Evolutionary conservation across 2,113 vertebrate species (phyloP), one percentile per base, ranked within the genome.

Genomic region (Psittacula cyanocephala): DNA sequence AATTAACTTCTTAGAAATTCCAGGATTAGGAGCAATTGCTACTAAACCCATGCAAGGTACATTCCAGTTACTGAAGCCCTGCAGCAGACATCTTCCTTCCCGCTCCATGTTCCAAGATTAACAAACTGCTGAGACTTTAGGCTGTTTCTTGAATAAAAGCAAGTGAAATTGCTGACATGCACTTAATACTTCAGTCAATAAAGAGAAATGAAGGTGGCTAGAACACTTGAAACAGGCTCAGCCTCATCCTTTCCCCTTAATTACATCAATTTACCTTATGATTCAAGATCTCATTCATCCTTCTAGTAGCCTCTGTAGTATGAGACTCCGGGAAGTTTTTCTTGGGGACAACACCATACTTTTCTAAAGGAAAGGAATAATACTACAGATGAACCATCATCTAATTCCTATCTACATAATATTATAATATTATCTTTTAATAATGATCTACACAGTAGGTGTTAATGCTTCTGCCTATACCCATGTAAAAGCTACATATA

Each of bases 251-350:
- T 67, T 90, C 23, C 18, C 44, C 37, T 81, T 39, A 60, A 22
- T 4, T 43, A 3, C 4, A 81, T 12, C 27, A 25, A 33, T 33
- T 39, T 97, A 99, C 99, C 99, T 99, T 99, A 91, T 99, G 99
- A 97, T 99, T 99, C 89, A 99, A 98, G 96, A 99, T 99, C 95
- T 99, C 99, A 22, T 99, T 99, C 99, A 99, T 99, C 97, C 99
- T 98, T 74, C 99, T 98, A 16, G 98, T 99, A 37, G 99, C 99
- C 95, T 99, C 99, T 25, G 99, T 99, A 86, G 99, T 99, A 80
- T 99, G 98, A 52, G 99, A 99, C 97, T 99, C 99, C 6, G 99
- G 99, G 91, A 99, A 99, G 95, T 99, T 98, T 94, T 99, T 99
- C 98, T 99, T 99, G 97, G 99, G 99, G 47, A 99, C 96, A 80